A percentile compares a stretch with the other conserved stretches of the same genome.
Evolutionary conservation across 2,113 vertebrate genomes (phyloP).

Genomic region (Labrus mixtus): DNA sequence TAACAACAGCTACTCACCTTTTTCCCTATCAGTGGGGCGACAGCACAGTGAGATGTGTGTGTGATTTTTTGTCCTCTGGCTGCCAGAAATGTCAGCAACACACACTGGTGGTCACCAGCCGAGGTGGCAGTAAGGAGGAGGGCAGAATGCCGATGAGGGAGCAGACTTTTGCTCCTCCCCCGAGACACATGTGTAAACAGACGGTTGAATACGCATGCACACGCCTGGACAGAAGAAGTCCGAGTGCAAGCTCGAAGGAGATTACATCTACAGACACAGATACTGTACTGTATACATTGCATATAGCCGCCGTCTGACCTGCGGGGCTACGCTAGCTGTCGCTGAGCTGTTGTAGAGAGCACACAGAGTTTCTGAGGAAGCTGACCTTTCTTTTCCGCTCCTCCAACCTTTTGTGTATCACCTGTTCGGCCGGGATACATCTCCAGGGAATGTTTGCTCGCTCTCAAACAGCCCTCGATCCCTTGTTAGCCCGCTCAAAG

Average conservation of each 20-base stretch:
- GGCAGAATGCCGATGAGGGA: conserved; percentile 66
- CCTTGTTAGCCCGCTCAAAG: conserved; percentile 37
- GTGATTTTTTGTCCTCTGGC: conserved; percentile 43
- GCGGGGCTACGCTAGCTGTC: conserved; percentile 20
- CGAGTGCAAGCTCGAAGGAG: neutral
- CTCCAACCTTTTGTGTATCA: conserved; percentile 52
- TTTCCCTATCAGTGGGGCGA: conserved; percentile 15
- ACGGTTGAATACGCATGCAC: neutral
- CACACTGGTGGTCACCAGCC: conserved; percentile 47
- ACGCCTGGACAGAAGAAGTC: neutral
- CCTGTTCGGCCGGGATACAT: conserved; percentile 22
- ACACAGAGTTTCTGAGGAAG: conserved; percentile 16
- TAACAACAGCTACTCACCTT: conserved; percentile 46
- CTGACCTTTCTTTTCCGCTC: conserved; percentile 40
- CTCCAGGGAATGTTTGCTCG: conserved; percentile 39
- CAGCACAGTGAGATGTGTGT: conserved; percentile 40
- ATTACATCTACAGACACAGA: conserved; percentile 11
- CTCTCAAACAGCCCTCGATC: conserved; percentile 21
- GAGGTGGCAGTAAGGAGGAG: conserved; percentile 36
- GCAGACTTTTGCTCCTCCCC: conserved; percentile 1
- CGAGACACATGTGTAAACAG: conserved; percentile 16
- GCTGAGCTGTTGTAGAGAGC: conserved; percentile 20
- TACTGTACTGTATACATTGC: conserved; percentile 1
- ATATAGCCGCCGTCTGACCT: conserved; percentile 18
- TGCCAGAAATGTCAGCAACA: conserved; percentile 71